Evolutionary conservation across 2,797 vertebrate genomes (phyloP), one percentile per base, ranked within the genome.

Genomic region (Anguilla megastoma): DNA sequence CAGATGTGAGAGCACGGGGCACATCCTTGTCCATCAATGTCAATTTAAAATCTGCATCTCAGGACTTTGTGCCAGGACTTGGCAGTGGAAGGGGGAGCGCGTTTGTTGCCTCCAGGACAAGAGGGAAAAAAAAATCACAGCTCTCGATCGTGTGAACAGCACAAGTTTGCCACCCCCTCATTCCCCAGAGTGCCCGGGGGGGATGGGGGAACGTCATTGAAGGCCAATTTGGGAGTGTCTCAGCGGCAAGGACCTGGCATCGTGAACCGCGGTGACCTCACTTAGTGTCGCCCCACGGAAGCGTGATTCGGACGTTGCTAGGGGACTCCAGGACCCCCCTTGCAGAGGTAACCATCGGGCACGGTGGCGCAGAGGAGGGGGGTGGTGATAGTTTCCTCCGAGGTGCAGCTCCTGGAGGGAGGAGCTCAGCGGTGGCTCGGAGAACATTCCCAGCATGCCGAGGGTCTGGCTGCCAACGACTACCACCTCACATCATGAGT

Each of bases 21-120:
- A 66, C 33, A 86, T 69, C 7, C 85, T 86, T 86, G 69, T 86
- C 58, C 85, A 45, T 86, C 85, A 86, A 69, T n/a, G 85, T 86
- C 85, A 86, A n/a, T 69, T 45, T 18, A 45, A 58, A 63, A 86
- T 86, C 56, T 66, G 56, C 85, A 41, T 66, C 14, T 14, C 16
- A 86, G n/a, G 24, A n/a, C 41, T 58, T 48, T 6, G 36, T 41
- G 36, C 58, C 58, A 66, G 58, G 85, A 6, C 21, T 36, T 9
- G 10, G 41, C 12, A 84, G 83, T 56, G 36, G 24, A 41, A 85
- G 58, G 79, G 41, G 79, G 21, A 50, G 41, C 9, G 41, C 21
- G 76, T 80, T 36, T 50, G 50, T 50, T n/a, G 79, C 79, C 79
- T 50, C 12, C 2, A 82, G 76, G 16, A 36, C 41, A n/a, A n/a